phyloP scores from a whole-genome alignment of 1,140 invertebrate genomes.

The Carcinoscorpius rotundicauda region DNA sequence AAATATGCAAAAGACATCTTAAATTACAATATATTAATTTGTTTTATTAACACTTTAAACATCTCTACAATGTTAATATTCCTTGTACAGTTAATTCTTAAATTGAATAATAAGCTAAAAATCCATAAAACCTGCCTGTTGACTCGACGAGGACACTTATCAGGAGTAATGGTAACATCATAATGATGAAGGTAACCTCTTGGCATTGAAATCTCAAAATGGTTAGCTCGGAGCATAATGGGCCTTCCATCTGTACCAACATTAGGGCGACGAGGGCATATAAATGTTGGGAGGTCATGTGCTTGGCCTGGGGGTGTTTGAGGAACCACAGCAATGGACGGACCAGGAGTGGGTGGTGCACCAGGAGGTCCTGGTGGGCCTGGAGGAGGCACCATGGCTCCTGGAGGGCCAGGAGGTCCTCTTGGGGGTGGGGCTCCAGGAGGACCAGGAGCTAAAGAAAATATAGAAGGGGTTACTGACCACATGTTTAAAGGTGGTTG shows the following conservation, averaged over 20 bases:
- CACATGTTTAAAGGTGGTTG: too few relatives aligned
- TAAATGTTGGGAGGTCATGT: slow-evolving; percentile 27
- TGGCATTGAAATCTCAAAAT: slow-evolving; percentile 99
- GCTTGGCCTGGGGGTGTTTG: slow-evolving; percentile 7
- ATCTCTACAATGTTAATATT: too few relatives aligned
- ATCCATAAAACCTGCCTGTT: slow-evolving; percentile 44
- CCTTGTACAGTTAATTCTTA: too few relatives aligned
- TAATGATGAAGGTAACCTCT: slow-evolving; percentile 97
- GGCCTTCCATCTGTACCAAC: slow-evolving; percentile 89
- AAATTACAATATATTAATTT: not conserved
- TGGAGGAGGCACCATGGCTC: too few relatives aligned
- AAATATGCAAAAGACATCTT: not conserved
- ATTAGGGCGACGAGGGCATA: slow-evolving; percentile 47
- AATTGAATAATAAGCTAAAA: slow-evolving; percentile 1
- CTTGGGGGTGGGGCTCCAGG: not conserved
- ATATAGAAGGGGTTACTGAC: too few relatives aligned
- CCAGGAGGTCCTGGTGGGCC: slow-evolving; percentile 5
- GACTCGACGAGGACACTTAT: slow-evolving; percentile 98
- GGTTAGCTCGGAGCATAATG: slow-evolving; percentile 92
- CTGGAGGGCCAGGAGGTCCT: too few relatives aligned
- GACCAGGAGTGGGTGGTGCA: slow-evolving; percentile 1
- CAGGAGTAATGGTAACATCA: slow-evolving; percentile 96
- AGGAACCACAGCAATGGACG: slow-evolving; percentile 5
- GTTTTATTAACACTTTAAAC: not conserved
- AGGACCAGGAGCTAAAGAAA: slow-evolving; percentile 8